Evolutionary conservation across 2,888 invertebrate genomes (phyloP), one percentile per base, ranked within the genome.

Genomic region (Trichogramma evanescens): DNA sequence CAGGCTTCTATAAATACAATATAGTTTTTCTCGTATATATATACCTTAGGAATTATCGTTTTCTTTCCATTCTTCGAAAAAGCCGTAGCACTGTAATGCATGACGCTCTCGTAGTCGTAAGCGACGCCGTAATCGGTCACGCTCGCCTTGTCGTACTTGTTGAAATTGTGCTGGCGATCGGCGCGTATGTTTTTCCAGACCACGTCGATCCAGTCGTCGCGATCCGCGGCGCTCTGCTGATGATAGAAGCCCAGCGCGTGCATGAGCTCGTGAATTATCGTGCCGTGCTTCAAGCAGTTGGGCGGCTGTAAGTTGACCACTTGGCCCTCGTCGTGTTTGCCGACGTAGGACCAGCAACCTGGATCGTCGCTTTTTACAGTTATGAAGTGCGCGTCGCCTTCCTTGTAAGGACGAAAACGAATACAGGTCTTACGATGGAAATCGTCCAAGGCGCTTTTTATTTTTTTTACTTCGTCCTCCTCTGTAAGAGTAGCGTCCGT

Each of bases 241-340:
- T 93, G 92, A 74, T 88, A 89, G 75, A 92, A 91, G 0, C 92
- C 92, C 2, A 90, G 75, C 0, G 89, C 86, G 71, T 92, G 92
- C 69, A 92, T 81, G 73, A 92, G 81, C 75, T 93, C 92, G 72
- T 93, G 85, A 56, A 83, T 79, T 45, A 84, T 80, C 10, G 82
- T 82, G 5, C 85, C 83, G 56, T 78, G 78, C 3, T 71, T 72
- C 6, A 80, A 68, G 64, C 80, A 80, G 44, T 77, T 76, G 0
- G 74, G 75, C 10, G 70, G 73, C 63, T 78, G 77, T 48, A 85
- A 72, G 60, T 83, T 83, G 4, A 85, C 74, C 0, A 81, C 81
- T 74, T 88, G 88, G 26, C 26, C 63, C 0, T 83, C 83, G 3
- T 83, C 83, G 13, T 78, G 76, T 43, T 83, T 79, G 0, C 88